Base-by-base conservation (phyloP, 2,888 invertebrate genomes). In the Lochmaea crataegi region DNA sequence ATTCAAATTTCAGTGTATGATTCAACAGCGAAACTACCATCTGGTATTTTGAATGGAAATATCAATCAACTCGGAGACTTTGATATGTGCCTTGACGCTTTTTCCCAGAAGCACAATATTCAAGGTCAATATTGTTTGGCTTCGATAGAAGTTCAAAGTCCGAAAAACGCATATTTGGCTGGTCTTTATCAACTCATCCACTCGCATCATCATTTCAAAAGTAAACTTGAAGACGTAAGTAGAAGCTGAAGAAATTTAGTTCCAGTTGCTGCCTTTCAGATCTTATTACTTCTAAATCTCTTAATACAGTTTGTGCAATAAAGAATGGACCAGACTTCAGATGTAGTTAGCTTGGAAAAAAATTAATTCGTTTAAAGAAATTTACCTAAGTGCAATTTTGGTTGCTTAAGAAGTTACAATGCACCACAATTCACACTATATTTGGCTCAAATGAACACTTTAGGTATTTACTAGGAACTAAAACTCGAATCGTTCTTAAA, bases 161-260 rank as follows among this genome's bases (percentile, higher is more conserved):
- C 82, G 81, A 87, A 77, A 86, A 89, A 81, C 86, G 88, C 68
- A 79, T 87, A 89, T 67, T 86, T 92, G 76, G 85, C 88, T 42
- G 86, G 86, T 51, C 79, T 90, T 12, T 88, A 92, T 79, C 89
- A 87, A 26, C 82, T 90, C 22, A 78, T 89, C 0, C 89, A 92
- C 78, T 90, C 92, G 1, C 91, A 92, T 83, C 89, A 89, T 71
- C 89, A 90, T 63, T 91, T 93, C 82, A 89, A 87, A 78, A 92
- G 92, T 84, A 90, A 90, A 82, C 85, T 92, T 75, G 88, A 89
- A 79, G 92, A 93, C 84, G 93, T 93, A 87, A 91, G 92, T 90
- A 82, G 10, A 38, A 38, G 9, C 32, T n/a, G n/a, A n/a, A n/a
- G n/a, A n/a, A 38, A 32, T 38, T 38, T 38, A 38, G 32, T 9